phyloP scores from a whole-genome alignment of 2,888 invertebrate genomes.

The Acanthosepion pharaonis region DNA sequence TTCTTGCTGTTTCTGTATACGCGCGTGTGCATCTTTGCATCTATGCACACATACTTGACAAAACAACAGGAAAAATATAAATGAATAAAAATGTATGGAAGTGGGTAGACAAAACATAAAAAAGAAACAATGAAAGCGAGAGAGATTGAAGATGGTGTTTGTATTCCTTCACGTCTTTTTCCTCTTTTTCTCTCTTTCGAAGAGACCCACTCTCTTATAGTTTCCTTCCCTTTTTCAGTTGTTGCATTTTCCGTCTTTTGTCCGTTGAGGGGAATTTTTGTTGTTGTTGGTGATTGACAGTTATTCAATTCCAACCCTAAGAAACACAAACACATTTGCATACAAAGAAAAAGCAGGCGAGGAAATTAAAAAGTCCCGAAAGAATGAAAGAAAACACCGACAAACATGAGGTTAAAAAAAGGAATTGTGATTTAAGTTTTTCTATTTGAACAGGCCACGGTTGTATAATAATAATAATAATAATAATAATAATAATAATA shows the following conservation, averaged over 20 bases:
- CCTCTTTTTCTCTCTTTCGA: neutral
- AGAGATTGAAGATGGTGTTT: no score
- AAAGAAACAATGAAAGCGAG: neutral
- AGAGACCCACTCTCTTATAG: neutral
- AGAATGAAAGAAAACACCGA: neutral
- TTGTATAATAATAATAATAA: no score
- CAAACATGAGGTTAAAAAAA: neutral
- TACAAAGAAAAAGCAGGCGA: neutral
- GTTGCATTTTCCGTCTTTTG: neutral
- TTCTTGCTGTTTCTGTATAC: neutral
- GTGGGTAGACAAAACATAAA: neutral
- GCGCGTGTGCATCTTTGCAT: no score
- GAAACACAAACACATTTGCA: neutral
- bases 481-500: no score
- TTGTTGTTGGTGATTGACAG: neutral
- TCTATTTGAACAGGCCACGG: no score
- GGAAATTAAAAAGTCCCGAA: neutral
- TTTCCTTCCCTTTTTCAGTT: neutral
- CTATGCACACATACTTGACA: no score
- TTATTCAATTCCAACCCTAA: neutral
- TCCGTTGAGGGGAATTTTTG: no score
- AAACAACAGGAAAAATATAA: neutral
- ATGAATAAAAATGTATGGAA: neutral
- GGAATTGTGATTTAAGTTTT: no score
- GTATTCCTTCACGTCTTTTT: neutral